Evolutionary conservation across 2,113 vertebrate species (phyloP).

Genomic region (Numenius arquata): DNA sequence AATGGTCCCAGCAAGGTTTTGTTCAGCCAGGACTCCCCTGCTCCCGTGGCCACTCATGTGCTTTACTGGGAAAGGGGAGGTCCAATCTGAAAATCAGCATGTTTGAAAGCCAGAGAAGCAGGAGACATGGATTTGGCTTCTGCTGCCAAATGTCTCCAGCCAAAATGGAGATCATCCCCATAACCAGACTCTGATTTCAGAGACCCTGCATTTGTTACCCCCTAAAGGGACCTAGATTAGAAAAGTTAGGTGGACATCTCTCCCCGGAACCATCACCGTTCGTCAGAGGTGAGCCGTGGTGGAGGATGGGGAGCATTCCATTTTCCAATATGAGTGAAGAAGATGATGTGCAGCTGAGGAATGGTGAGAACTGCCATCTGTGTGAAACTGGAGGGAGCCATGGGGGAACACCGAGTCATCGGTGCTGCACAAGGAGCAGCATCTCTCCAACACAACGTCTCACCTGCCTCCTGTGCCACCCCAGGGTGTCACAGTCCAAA

Average conservation of each 20-base stretch:
- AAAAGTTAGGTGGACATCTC: background rate
- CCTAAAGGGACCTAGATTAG: background rate
- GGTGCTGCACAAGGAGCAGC: too few species aligned
- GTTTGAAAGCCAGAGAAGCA: background rate
- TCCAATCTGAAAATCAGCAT: too few species aligned
- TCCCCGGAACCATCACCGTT: fast-evolving
- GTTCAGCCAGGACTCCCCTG: too few species aligned
- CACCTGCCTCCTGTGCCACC: background rate
- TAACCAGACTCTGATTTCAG: background rate
- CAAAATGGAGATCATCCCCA: background rate
- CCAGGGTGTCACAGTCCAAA: fast-evolving
- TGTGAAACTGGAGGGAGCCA: background rate
- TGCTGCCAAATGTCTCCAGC: background rate
- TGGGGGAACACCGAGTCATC: fast-evolving
- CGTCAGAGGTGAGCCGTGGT: fast-evolving
- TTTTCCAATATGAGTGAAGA: background rate
- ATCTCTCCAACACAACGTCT: background rate
- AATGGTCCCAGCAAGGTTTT: background rate
- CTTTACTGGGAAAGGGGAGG: background rate
- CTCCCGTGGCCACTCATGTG: fast-evolving
- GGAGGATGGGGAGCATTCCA: background rate
- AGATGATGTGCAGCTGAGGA: fast-evolving
- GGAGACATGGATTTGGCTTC: background rate
- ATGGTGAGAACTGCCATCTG: background rate
- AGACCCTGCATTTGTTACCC: background rate